These are phyloP conservation scores for Arrhopalites spinosus DNA, from an alignment of 2,888 invertebrate genomes.

Conservation along the genomic window DNA sequence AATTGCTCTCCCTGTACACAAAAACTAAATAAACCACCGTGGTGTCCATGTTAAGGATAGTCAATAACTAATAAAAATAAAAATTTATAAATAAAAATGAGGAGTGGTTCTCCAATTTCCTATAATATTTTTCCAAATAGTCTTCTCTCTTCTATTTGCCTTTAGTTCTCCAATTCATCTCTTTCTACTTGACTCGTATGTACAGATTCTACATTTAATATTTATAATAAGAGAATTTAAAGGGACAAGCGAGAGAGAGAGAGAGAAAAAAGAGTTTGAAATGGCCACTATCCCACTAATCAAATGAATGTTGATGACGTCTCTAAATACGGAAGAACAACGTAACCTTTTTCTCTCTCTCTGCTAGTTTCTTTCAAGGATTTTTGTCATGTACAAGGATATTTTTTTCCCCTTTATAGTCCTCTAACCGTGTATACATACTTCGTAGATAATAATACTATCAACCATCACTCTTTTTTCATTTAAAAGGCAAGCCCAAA, in stretches of 20 bases:
- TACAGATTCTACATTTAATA: no score
- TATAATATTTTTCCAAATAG: no score
- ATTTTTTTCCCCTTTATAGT: conserved; percentile 4
- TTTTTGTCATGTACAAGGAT: conserved; percentile 33
- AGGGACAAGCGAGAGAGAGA: not conserved
- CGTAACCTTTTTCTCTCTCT: conserved; percentile 31
- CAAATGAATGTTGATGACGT: conserved; percentile 16
- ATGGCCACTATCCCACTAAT: no score
- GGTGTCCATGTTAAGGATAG: no score
- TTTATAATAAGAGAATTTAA: not conserved
- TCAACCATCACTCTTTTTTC: not conserved
- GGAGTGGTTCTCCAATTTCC: not conserved
- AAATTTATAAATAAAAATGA: not conserved
- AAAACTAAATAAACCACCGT: no score
- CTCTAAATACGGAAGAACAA: conserved; percentile 24
- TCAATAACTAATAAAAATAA: no score
- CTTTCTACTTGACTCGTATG: no score
- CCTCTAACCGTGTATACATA: not conserved
- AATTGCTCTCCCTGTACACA: no score
- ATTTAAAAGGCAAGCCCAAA: conserved; percentile 34
- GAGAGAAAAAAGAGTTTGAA: no score
- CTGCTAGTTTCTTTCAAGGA: conserved; percentile 34
- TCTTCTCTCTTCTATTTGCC: no score
- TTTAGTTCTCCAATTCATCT: no score
- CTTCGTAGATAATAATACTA: no score